Conservation (phyloP, 35 echinoderm and acorn worm species). For the Lytechinus variegatus region DNA sequence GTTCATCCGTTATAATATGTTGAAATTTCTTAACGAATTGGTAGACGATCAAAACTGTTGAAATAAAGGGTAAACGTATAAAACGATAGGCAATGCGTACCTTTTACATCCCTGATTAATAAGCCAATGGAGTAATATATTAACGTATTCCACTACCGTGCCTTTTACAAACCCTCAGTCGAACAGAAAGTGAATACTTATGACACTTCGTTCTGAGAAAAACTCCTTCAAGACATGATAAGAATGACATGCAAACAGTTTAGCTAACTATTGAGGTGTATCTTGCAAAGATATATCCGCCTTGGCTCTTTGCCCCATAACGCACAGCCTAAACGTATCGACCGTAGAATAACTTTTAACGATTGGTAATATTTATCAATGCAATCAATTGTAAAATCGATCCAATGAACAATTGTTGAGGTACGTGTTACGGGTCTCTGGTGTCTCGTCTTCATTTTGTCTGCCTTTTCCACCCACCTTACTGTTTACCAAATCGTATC, state of each 20-base stretch:
- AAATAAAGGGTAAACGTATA: too few species aligned
- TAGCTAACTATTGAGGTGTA: neutral
- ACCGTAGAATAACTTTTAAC: too few species aligned
- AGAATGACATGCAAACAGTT: neutral
- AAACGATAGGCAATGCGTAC: neutral
- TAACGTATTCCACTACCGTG: neutral
- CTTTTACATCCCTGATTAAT: neutral
- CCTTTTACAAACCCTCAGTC: neutral
- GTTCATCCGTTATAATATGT: too few species aligned
- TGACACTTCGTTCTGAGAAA: neutral
- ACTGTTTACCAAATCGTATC: neutral
- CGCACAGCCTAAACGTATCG: too few species aligned
- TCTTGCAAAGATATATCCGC: too few species aligned
- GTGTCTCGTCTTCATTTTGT: neutral
- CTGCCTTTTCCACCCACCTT: neutral
- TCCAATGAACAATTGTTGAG: too few species aligned
- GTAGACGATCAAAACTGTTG: too few species aligned
- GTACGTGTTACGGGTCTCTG: too few species aligned
- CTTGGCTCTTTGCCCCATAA: too few species aligned
- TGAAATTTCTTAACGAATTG: too few species aligned
- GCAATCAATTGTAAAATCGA: too few species aligned
- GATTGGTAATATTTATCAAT: too few species aligned
- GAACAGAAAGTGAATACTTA: neutral
- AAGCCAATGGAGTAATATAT: neutral
- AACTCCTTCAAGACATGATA: neutral